These are phyloP conservation scores for Sebastes oblongus DNA, from an alignment of 2,797 vertebrate species.

Conservation along the genomic window DNA sequence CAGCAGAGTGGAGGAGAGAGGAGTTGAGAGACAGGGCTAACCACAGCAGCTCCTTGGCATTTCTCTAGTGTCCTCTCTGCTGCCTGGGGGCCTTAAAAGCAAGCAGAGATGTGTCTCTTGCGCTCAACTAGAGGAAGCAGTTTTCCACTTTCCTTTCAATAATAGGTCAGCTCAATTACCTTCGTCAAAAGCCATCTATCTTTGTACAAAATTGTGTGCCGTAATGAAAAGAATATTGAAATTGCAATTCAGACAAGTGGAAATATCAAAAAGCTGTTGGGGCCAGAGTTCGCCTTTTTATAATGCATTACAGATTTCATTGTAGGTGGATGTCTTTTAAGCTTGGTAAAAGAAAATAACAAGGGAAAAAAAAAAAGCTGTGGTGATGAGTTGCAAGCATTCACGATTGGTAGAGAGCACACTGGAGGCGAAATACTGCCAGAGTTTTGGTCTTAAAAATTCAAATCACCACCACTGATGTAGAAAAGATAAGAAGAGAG, in stretches of 20 bases:
- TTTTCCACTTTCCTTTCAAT: constrained; percentile 8
- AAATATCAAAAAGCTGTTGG: not conserved
- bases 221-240: not conserved
- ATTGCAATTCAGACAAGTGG: not conserved
- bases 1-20: constrained; percentile 4
- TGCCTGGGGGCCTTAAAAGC: constrained; percentile 30
- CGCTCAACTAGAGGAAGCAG: constrained; percentile 11
- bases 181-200: not conserved
- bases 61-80: constrained; percentile 19
- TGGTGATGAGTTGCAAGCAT: not conserved
- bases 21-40: constrained; percentile 6
- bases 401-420: not conserved
- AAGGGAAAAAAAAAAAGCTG: not conserved
- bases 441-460: not conserved
- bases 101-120: not conserved
- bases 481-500: not conserved
- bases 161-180: constrained; percentile 30
- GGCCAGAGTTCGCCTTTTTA: not conserved
- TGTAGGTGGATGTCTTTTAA: not conserved
- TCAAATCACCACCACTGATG: not conserved
- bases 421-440: not conserved
- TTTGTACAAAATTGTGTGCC: not conserved
- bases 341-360: not conserved
- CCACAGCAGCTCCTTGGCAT: constrained; percentile 28
- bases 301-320: not conserved